Percentiles rank a stretch among this genome's conserved stretches.
These are phyloP conservation scores for Anabacerthia variegaticeps DNA, from an alignment of 2,797 vertebrate genomes.

Conservation along the genomic window DNA sequence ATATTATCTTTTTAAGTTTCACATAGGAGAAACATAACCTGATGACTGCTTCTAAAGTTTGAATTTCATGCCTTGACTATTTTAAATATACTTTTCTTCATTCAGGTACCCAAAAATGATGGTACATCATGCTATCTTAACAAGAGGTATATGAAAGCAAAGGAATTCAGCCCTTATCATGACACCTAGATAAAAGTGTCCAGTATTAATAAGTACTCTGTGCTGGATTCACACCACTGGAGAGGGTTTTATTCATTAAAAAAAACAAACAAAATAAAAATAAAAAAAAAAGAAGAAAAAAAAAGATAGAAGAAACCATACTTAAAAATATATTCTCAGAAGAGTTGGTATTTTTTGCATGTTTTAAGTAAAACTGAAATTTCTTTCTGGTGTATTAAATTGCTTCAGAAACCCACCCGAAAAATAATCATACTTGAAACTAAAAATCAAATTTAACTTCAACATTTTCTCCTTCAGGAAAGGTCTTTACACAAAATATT, in stretches of 20 bases:
- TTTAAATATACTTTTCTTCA: background rate
- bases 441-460: background rate
- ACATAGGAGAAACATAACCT: background rate
- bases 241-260: background rate
- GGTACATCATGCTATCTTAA: background rate
- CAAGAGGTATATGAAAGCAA: background rate
- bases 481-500: background rate
- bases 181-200: background rate
- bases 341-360: background rate
- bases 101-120: background rate
- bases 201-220: background rate
- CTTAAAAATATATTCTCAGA: background rate
- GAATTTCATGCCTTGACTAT: background rate
- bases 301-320: background rate
- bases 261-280: background rate
- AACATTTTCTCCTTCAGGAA: background rate
- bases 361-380: background rate
- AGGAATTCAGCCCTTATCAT: background rate
- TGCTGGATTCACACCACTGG: background rate
- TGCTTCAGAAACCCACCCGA: background rate
- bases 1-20: background rate
- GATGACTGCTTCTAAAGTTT: background rate
- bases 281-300: background rate
- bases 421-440: background rate
- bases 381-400: background rate